Conservation (phyloP, 2,797 vertebrate species). For the Mormyrus proboscirostris region DNA sequence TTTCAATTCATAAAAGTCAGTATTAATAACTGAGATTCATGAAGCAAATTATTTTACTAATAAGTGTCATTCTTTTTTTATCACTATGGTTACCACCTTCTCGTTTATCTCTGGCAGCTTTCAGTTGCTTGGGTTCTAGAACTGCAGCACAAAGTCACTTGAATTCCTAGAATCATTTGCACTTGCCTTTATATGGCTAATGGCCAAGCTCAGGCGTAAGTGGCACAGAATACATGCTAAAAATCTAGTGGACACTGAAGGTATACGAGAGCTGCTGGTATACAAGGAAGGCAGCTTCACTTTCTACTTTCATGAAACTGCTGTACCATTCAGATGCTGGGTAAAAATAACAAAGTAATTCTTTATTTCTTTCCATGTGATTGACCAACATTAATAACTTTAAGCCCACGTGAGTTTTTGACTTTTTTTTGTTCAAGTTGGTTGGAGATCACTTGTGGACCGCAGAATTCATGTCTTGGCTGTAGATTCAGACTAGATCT, state of each 20-base stretch:
- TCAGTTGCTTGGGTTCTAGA: background rate
- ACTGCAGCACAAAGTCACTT: background rate
- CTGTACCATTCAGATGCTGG: background rate
- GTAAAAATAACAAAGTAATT: background rate
- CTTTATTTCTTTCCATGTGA: background rate
- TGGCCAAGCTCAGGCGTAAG: background rate
- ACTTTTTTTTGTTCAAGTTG: background rate
- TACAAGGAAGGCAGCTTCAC: background rate
- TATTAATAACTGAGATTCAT: conserved; percentile 16
- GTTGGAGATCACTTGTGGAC: background rate
- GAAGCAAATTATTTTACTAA: background rate
- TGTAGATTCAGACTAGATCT: background rate
- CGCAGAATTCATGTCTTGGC: background rate
- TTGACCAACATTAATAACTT: background rate
- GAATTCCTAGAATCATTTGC: background rate
- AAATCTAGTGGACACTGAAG: background rate
- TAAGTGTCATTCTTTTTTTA: background rate
- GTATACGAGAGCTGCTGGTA: background rate
- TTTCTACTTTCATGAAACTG: background rate
- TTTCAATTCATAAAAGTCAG: conserved; percentile 18
- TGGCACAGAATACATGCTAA: background rate
- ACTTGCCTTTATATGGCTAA: background rate
- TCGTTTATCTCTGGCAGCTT: background rate
- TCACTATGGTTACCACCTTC: background rate
- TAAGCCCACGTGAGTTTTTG: background rate